Evolutionary conservation across 2,888 invertebrate genomes (phyloP), one percentile per base, ranked within the genome.

Genomic region (Sesia bembeciformis): DNA sequence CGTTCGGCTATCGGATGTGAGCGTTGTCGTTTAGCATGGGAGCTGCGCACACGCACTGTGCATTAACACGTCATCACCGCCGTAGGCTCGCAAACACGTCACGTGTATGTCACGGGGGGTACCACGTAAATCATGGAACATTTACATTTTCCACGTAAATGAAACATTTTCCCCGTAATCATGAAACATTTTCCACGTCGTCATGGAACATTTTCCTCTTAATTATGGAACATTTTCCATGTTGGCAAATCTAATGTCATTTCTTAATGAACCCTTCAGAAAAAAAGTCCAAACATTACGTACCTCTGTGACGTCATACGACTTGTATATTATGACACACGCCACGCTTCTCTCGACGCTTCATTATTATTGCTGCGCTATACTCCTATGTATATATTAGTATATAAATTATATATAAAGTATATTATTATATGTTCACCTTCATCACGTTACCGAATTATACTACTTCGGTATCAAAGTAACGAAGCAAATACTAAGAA

Each of bases 381-480:
- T 64, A 62, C 63, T 67, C 69, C 64, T 78, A 72, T 82, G 76
- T 80, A 75, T 76, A 72, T 76, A 40, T 50, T 42, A 39, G 53
- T 65, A 64, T 68, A 64, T 73, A 66, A 66, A 57, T 63, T 72
- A 65, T 70, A 39, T 55, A 64, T 61, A 58, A 60, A 58, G 58
- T 61, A 62, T 50, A 64, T 58, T 64, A 57, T 54, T 56, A 54
- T 59, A 55, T 60, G 54, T 61, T 62, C 63, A 66, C 58, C 63
- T 54, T 60, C 60, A 64, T 53, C 56, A 58, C 64, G 68, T 63
- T 62, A 70, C 76, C 79, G 74, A 78, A 77, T 76, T 60, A 39
- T 76, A 78, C 79, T 62, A 71, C 76, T 78, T 79, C 78, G 76
- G 76, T 70, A 53, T 58, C 53, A 55, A 49, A 57, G 53, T 61